phyloP scores from a whole-genome alignment of 2,797 vertebrate genomes.

The Sciurus vulgaris region DNA sequence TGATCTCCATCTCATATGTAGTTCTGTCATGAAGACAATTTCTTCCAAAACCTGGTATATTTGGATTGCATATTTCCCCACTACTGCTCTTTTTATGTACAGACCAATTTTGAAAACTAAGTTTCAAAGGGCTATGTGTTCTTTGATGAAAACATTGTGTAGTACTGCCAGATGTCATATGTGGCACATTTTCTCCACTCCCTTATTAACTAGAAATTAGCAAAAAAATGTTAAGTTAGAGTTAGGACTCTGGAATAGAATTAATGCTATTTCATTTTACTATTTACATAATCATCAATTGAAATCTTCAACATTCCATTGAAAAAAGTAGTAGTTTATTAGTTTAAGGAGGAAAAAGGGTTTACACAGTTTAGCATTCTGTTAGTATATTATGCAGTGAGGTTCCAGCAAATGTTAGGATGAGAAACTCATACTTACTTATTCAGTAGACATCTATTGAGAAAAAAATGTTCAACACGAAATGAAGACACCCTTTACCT shows the following conservation, averaged over 20 bases:
- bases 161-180: neutral
- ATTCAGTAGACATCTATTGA: neutral
- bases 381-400: neutral
- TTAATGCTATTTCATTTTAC: slow-evolving; percentile 1
- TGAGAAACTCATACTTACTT: neutral
- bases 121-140: slow-evolving; percentile 17
- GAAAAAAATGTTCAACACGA: neutral
- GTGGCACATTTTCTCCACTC: neutral
- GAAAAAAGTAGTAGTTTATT: neutral
- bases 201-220: neutral
- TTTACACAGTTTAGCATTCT: neutral
- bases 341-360: neutral
- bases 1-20: neutral
- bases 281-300: neutral
- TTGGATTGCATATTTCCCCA: neutral
- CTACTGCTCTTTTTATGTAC: neutral
- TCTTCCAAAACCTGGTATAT: neutral
- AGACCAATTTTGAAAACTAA: neutral
- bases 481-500: neutral
- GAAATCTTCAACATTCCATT: neutral
- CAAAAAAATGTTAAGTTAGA: slow-evolving; percentile 3
- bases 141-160: slow-evolving; percentile 20
- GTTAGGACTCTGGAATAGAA: neutral
- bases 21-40: slow-evolving; percentile 16
- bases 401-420: neutral